A percentile compares a stretch with the other conserved stretches of the same genome.
phyloP scores from a whole-genome alignment of 2,888 invertebrate species.

The Tanypteryx hageni region DNA sequence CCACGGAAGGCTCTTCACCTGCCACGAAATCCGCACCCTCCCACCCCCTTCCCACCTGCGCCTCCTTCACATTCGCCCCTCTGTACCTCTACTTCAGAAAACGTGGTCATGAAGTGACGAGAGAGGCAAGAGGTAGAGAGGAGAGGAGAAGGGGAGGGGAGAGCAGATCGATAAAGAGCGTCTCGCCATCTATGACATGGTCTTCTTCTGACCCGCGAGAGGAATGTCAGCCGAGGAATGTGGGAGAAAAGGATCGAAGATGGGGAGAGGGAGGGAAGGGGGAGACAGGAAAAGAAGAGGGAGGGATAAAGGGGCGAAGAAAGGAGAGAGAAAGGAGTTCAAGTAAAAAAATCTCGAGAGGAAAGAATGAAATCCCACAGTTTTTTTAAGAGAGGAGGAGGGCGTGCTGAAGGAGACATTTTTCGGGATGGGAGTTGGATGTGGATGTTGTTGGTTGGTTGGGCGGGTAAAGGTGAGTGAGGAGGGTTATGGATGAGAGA shows the following conservation, averaged over 20 bases:
- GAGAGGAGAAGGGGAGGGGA: no score
- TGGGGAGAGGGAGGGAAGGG: neutral
- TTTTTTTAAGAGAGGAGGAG: no score
- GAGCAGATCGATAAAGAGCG: slow-evolving; percentile 9
- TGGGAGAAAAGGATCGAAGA: neutral
- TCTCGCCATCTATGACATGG: slow-evolving; percentile 34
- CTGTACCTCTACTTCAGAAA: neutral
- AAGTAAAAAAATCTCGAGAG: no score
- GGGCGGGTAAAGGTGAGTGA: slow-evolving; percentile 17
- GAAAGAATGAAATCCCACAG: no score
- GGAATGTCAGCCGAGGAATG: slow-evolving; percentile 4
- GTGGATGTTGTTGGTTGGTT: slow-evolving; percentile 7
- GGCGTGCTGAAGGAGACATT: no score
- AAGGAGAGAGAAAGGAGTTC: neutral
- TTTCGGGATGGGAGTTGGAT: neutral
- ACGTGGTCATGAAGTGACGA: neutral
- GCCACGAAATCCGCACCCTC: neutral
- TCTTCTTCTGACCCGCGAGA: slow-evolving; percentile 22
- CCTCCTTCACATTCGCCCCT: neutral
- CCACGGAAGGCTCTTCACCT: neutral
- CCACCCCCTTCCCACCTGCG: neutral
- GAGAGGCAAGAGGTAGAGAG: neutral
- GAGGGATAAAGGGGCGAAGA: neutral
- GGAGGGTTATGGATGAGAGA: neutral
- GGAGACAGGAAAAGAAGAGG: neutral